Evolutionary conservation across 2,797 vertebrate species (phyloP).

Genomic region (Thunnus albacares): DNA sequence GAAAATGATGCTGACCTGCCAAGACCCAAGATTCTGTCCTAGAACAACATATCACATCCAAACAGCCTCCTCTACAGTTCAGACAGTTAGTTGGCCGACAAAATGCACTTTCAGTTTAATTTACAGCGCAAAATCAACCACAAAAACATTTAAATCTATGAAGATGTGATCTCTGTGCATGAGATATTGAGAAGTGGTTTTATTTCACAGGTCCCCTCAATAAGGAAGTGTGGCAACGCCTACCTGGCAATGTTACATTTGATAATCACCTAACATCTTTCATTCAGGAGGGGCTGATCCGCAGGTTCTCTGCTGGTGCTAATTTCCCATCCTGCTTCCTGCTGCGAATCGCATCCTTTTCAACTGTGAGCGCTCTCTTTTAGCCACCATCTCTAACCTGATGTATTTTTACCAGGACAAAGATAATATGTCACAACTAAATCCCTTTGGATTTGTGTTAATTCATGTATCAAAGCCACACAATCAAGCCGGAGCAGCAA

Average conservation of each 20-base stretch:
- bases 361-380: background rate
- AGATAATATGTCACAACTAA: conserved; percentile 17
- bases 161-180: conserved; percentile 10
- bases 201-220: background rate
- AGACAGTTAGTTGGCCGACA: background rate
- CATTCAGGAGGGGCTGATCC: background rate
- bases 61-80: conserved; percentile 6
- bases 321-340: conserved; percentile 1
- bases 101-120: conserved; percentile 7
- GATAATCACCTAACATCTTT: background rate
- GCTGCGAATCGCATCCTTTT: background rate
- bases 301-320: background rate
- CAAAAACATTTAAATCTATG: background rate
- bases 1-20: conserved; percentile 14
- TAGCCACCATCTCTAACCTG: conserved; percentile 17
- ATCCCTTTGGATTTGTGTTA: conserved; percentile 32
- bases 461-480: conserved; percentile 26
- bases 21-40: conserved; percentile 4
- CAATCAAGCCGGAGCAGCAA: conserved; percentile 4
- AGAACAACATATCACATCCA: conserved; percentile 17
- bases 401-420: conserved; percentile 9
- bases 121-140: conserved; percentile 8
- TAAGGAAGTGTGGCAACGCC: background rate
- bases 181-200: conserved; percentile 2
- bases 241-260: background rate